Percentiles rank a stretch among this genome's conserved stretches.
phyloP scores from a whole-genome alignment of 2,797 vertebrate genomes.

The Centroberyx gerrardi region DNA sequence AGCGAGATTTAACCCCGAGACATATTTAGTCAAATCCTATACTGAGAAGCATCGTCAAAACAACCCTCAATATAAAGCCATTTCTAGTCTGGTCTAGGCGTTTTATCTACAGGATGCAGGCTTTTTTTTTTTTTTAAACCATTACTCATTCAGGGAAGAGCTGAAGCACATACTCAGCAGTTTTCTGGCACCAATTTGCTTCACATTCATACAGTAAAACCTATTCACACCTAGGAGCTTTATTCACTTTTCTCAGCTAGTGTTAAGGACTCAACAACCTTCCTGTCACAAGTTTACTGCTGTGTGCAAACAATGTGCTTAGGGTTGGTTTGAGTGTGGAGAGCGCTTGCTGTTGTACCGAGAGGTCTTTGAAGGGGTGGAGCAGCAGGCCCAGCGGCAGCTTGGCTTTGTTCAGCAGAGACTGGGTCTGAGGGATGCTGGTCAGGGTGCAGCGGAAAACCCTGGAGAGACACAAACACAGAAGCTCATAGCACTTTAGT shows the following conservation, averaged over 20 bases:
- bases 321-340: neutral
- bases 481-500: neutral
- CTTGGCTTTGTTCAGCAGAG: constrained; percentile 97
- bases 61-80: neutral
- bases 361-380: constrained; percentile 98
- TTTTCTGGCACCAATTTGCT: too few species aligned
- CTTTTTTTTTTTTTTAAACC: neutral
- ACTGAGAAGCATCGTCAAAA: neutral
- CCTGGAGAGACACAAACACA: constrained; percentile 77
- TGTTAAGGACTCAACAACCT: too few species aligned
- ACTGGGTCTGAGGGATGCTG: constrained; percentile 97
- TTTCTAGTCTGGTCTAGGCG: too few species aligned
- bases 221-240: too few species aligned
- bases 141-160: neutral
- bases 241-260: too few species aligned
- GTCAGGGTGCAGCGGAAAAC: constrained; percentile 95
- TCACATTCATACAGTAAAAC: too few species aligned
- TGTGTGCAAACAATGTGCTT: neutral
- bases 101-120: too few species aligned
- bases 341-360: constrained; percentile 84
- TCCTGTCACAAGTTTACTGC: neutral
- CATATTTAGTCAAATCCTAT: constrained; percentile 10
- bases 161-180: too few species aligned
- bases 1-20: constrained; percentile 9
- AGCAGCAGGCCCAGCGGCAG: constrained; percentile 96